These are phyloP conservation scores for Heteromormyrus szaboi DNA, from an alignment of 2,797 vertebrate species.

Conservation along the genomic window DNA sequence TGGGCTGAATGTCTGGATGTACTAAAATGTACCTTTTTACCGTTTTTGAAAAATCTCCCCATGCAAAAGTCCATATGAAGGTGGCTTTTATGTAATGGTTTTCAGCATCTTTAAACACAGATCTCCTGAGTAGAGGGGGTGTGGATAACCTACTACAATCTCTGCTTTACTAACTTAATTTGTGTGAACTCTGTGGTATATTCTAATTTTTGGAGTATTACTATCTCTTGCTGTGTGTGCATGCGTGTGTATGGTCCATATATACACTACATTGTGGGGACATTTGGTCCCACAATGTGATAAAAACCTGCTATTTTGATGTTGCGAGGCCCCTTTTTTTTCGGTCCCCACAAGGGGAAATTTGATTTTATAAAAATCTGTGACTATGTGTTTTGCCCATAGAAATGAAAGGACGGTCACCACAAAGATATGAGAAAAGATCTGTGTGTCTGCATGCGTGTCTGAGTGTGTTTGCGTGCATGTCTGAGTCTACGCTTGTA, in stretches of 20 bases:
- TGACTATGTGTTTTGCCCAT: too few species aligned
- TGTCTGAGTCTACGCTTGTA: background rate
- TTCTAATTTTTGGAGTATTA: background rate
- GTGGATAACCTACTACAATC: background rate
- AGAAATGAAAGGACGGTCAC: too few species aligned
- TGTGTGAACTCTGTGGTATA: background rate
- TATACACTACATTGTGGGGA: too few species aligned
- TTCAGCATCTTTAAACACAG: background rate
- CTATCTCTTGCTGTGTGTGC: background rate
- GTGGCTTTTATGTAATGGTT: background rate
- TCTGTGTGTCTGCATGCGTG: too few species aligned
- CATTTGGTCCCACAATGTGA: too few species aligned
- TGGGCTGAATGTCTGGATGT: background rate
- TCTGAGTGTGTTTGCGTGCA: background rate
- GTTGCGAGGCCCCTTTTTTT: too few species aligned
- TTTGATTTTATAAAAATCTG: too few species aligned
- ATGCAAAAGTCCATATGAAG: background rate
- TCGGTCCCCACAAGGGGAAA: too few species aligned
- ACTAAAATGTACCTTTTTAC: background rate
- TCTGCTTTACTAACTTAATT: background rate
- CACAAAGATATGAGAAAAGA: too few species aligned
- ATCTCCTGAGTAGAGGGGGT: background rate
- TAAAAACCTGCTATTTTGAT: too few species aligned
- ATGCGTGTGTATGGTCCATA: background rate
- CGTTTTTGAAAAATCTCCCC: background rate